Evolutionary conservation across 2,888 invertebrate genomes (phyloP), one percentile per base, ranked within the genome.

Genomic region (Hedya salicella): DNA sequence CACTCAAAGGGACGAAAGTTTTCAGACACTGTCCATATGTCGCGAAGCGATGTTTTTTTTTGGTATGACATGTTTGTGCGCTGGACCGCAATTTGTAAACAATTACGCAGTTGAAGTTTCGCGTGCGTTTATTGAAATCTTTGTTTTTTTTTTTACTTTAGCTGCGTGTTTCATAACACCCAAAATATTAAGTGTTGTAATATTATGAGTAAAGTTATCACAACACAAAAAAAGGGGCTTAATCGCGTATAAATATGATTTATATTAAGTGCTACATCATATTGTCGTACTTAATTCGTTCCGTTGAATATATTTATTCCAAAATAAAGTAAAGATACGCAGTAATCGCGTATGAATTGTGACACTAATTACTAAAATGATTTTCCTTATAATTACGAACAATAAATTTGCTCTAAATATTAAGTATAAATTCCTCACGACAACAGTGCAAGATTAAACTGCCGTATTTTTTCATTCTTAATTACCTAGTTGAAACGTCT

Each of bases 21-120:
- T n/a, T n/a, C n/a, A n/a, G n/a, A 83, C 85, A 84, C 81, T 84
- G 83, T 75, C 90, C 91, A 85, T 87, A 88, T 91, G 91, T 75
- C 78, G 78, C 72, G 57, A 72, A 69, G 72, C 75, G 70, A 60
- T 74, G 75, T 75, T 74, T 75, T 59, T 30, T 25, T 17, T 3
- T 32, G 54, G n/a, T 19, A 9, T 36, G 32, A 57, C 32, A 57
- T 57, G 57, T 46, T 32, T n/a, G 17, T 17, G 44, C 9, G 11
- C 21, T 17, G 46, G 57, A 57, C 57, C 46, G 57, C 57, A 57
- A 46, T 32, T 30, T 60, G 48, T 60, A 60, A 49, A 60, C 59
- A 48, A 57, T 46, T 56, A 57, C n/a, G 57, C 32, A 44, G 32
- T 19, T 46, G 30, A 0, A 40, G 44, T 6, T 17, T 57, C 19